These are phyloP conservation scores for Chelonus insularis DNA, from an alignment of 1,140 invertebrate species.

Conservation along the genomic window DNA sequence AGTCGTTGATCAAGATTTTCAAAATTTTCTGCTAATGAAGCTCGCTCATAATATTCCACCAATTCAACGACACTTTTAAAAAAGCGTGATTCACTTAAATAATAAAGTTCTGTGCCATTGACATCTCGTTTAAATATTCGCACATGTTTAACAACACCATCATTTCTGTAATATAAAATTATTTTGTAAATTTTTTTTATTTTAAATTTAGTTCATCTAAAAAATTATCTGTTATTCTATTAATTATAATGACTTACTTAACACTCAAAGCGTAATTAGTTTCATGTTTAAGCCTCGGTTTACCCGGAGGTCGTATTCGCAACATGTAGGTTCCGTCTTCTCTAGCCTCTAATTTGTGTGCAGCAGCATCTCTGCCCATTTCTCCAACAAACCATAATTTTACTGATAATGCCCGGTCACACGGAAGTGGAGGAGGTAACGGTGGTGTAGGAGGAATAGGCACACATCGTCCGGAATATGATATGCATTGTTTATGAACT, in stretches of 20 bases:
- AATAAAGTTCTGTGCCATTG: slow-evolving; percentile 67
- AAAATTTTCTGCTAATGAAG: slow-evolving; percentile 88
- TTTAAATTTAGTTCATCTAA: slow-evolving; percentile 6
- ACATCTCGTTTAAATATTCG: slow-evolving; percentile 74
- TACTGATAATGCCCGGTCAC: slow-evolving; percentile 62
- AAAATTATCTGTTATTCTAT: too few relatives aligned
- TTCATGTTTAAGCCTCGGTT: slow-evolving; percentile 62
- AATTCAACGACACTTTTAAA: slow-evolving; percentile 89
- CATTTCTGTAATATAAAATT: slow-evolving; percentile 66
- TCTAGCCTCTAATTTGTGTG: slow-evolving; percentile 74
- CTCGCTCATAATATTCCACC: slow-evolving; percentile 86
- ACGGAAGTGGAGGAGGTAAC: slow-evolving; percentile 60
- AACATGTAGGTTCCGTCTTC: slow-evolving; percentile 89
- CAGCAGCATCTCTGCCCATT: slow-evolving; percentile 83
- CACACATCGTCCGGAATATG: slow-evolving; percentile 71
- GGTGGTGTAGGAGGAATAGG: slow-evolving; percentile 62
- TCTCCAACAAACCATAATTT: slow-evolving; percentile 81
- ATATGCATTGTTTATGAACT: slow-evolving; percentile 79
- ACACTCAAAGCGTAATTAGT: slow-evolving; percentile 85
- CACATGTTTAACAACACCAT: slow-evolving; percentile 89
- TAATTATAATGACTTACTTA: slow-evolving; percentile 77
- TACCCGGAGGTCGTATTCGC: slow-evolving; percentile 72
- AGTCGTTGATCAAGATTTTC: slow-evolving; percentile 76
- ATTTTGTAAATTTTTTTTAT: slow-evolving; percentile 3
- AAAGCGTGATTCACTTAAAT: slow-evolving; percentile 84